Evolutionary conservation across 2,113 vertebrate species (phyloP).

Genomic region (Oenanthe oenanthe): DNA sequence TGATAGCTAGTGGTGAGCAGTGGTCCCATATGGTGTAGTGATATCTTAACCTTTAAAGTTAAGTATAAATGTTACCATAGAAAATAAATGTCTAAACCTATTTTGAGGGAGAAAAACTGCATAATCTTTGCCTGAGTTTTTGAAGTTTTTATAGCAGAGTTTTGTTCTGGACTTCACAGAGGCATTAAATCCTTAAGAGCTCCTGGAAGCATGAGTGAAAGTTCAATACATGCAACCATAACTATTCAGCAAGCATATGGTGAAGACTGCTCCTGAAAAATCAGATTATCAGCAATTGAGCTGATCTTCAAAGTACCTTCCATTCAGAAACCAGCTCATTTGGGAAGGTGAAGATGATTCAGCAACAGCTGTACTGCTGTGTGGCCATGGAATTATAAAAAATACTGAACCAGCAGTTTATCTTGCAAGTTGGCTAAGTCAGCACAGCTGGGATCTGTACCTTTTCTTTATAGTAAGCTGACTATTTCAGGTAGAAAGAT

Average conservation of each 20-base stretch:
- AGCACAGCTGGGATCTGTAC: not conserved
- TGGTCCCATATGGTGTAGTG: not conserved
- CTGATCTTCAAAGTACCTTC: not conserved
- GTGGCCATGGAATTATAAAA: not conserved
- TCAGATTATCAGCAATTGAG: not conserved
- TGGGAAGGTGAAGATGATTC: not conserved
- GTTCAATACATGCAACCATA: not conserved
- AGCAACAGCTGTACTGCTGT: not conserved
- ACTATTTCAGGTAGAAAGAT: not conserved
- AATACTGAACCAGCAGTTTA: not conserved
- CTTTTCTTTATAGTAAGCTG: not conserved
- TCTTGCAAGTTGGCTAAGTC: not conserved
- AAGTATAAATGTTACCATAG: not conserved
- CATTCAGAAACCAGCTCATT: not conserved
- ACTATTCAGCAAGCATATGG: not conserved
- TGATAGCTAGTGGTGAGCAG: not conserved
- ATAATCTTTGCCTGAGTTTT: not conserved
- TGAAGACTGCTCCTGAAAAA: not conserved
- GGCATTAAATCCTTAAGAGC: not conserved
- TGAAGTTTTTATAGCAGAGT: not conserved
- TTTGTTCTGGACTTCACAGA: not conserved
- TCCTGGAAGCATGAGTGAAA: not conserved
- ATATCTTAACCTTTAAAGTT: not conserved
- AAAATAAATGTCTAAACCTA: not conserved
- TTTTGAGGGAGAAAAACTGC: not conserved